phyloP scores from a whole-genome alignment of 2,888 invertebrate genomes.

The Colostygia pectinataria region DNA sequence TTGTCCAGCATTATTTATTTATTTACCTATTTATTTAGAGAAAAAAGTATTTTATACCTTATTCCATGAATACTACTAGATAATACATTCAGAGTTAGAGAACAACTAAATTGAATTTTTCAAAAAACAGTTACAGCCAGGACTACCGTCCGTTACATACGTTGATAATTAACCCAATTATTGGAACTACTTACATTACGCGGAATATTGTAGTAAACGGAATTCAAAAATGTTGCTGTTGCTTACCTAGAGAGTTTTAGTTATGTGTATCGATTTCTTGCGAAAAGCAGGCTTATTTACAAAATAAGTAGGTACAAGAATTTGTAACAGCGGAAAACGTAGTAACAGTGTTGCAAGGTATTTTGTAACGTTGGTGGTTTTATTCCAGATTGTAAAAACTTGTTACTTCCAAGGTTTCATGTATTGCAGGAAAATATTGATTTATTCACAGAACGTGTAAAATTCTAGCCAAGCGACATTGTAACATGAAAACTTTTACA shows the following conservation, averaged over 20 bases:
- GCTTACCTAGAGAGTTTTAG: constrained; percentile 6
- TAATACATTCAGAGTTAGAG: no score
- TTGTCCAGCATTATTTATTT: no score
- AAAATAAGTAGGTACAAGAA: constrained; percentile 19
- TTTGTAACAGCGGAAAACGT: constrained; percentile 8
- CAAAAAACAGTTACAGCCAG: no score
- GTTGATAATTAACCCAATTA: constrained; percentile 37
- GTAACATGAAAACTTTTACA: no score
- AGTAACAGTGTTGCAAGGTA: constrained; percentile 8
- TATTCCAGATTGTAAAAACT: constrained; percentile 8
- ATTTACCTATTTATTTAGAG: no score
- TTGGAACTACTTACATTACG: constrained; percentile 14
- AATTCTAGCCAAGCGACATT: no score
- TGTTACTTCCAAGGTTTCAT: background rate
- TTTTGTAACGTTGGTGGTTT: constrained; percentile 10
- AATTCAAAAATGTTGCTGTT: constrained; percentile 16
- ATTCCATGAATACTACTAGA: no score
- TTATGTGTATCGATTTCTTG: constrained; percentile 14
- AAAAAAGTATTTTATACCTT: no score
- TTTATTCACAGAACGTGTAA: background rate
- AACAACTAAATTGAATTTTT: no score
- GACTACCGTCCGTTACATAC: no score
- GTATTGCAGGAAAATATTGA: background rate
- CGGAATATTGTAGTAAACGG: constrained; percentile 16
- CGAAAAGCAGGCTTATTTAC: constrained; percentile 13